phyloP scores from a whole-genome alignment of 2,888 invertebrate species.

The Heliconius cydno region DNA sequence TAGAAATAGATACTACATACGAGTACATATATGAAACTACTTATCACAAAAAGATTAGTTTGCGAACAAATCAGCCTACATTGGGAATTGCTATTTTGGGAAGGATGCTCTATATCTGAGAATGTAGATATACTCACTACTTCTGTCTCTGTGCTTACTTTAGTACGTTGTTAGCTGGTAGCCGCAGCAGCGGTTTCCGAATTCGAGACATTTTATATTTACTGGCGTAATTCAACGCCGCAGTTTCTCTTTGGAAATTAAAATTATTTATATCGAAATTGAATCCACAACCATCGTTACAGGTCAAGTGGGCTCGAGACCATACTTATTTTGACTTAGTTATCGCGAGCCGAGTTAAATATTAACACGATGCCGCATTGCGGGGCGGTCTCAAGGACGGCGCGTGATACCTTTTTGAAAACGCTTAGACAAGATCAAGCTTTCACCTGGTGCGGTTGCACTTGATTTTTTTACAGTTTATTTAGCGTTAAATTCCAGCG shows the following conservation, averaged over 20 bases:
- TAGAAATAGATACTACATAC: too few relatives aligned
- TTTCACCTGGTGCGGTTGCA: constrained; percentile 3
- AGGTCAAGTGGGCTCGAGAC: not conserved
- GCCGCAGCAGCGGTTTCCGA: too few relatives aligned
- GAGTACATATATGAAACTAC: too few relatives aligned
- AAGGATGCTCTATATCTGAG: not conserved
- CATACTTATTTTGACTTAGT: constrained; percentile 45
- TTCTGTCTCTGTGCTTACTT: too few relatives aligned
- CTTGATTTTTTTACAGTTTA: not conserved
- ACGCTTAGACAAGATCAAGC: constrained; percentile 23
- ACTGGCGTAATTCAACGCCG: not conserved
- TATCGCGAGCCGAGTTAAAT: constrained; percentile 45
- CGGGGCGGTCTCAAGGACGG: constrained; percentile 48
- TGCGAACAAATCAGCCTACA: too few relatives aligned
- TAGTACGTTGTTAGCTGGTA: too few relatives aligned
- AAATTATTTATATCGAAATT: not conserved
- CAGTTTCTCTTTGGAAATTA: not conserved
- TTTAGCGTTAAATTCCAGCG: not conserved
- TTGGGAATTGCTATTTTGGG: not conserved
- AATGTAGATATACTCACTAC: not conserved
- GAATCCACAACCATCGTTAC: not conserved
- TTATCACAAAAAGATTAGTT: too few relatives aligned
- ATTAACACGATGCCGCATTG: constrained; percentile 49
- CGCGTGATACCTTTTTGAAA: constrained; percentile 35
- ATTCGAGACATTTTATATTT: not conserved